These are phyloP conservation scores for Aphrocallistes beatrix DNA, from an alignment of 37 sponge, comb jelly and placozoan genomes.

Conservation along the genomic window DNA sequence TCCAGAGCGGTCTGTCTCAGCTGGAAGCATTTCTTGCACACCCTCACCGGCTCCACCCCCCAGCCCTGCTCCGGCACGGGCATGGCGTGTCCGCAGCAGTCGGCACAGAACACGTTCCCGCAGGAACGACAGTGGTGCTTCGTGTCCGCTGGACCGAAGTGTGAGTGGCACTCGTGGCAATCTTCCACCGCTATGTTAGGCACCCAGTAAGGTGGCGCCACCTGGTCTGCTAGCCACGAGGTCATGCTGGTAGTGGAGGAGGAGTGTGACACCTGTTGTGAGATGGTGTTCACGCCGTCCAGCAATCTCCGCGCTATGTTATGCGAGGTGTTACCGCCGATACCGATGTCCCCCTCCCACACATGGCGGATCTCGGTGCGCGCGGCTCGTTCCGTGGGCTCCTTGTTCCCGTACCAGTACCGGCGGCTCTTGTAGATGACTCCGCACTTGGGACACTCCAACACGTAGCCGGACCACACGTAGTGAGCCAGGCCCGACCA, in stretches of 20 bases:
- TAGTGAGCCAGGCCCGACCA: constrained; percentile 68
- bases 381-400: constrained; percentile 49
- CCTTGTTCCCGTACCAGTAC: constrained; percentile 86
- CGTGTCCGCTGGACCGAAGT: constrained; percentile 42
- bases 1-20: neutral
- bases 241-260: constrained; percentile 45
- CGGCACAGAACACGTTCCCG: constrained; percentile 78
- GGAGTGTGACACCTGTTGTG: constrained; percentile 39
- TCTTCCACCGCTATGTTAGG: constrained; percentile 57
- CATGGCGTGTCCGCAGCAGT: constrained; percentile 46
- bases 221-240: constrained; percentile 63
- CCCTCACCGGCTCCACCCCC: constrained; percentile 68
- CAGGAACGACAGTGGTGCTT: constrained; percentile 95
- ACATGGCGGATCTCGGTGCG: constrained; percentile 69
- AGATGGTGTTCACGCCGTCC: constrained; percentile 49
- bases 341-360: constrained; percentile 54
- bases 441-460: constrained; percentile 77
- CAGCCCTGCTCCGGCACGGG: constrained; percentile 92
- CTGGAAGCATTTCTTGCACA: constrained; percentile 66
- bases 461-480: constrained; percentile 84
- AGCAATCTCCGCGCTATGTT: constrained; percentile 44
- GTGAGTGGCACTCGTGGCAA: constrained; percentile 49
- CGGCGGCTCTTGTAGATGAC: constrained; percentile 80
- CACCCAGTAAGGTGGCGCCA: constrained; percentile 83
- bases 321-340: constrained; percentile 29